These are phyloP conservation scores for Vanessa atalanta DNA, from an alignment of 1,140 invertebrate species.

Conservation along the genomic window DNA sequence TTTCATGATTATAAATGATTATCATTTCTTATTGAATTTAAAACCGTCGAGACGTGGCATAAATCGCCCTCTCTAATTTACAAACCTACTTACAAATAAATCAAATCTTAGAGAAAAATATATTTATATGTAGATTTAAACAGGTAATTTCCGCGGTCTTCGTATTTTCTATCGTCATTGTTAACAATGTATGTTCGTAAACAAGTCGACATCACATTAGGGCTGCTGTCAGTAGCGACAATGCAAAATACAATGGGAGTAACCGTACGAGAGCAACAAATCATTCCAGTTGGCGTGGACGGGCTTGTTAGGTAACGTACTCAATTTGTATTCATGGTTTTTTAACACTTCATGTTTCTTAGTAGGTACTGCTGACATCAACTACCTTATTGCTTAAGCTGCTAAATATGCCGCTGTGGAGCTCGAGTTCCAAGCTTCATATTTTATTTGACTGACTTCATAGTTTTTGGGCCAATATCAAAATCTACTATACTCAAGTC, in stretches of 20 bases:
- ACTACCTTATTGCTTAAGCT: no score
- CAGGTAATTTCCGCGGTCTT: neutral
- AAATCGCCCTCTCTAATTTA: no score
- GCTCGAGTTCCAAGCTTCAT: no score
- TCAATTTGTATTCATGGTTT: slow-evolving; percentile 16
- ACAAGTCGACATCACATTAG: slow-evolving; percentile 11
- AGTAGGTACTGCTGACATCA: neutral
- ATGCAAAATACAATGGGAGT: slow-evolving; percentile 34
- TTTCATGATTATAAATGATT: no score
- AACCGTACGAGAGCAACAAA: slow-evolving; percentile 39
- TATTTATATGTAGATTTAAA: neutral
- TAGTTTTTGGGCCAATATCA: no score
- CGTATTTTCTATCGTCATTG: neutral
- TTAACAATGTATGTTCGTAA: slow-evolving; percentile 26
- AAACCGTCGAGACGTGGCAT: no score
- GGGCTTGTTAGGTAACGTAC: slow-evolving; percentile 6
- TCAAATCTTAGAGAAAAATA: neutral
- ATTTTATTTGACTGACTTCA: no score
- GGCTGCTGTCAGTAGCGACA: slow-evolving; percentile 32
- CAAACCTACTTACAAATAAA: no score
- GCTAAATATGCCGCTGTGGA: no score
- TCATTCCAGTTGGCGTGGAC: slow-evolving; percentile 27
- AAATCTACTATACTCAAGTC: no score
- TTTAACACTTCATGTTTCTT: slow-evolving; percentile 4
- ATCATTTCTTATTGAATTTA: no score